These are phyloP conservation scores for Orchesellides sinensis DNA, from an alignment of 2,888 invertebrate species.

Conservation along the genomic window DNA sequence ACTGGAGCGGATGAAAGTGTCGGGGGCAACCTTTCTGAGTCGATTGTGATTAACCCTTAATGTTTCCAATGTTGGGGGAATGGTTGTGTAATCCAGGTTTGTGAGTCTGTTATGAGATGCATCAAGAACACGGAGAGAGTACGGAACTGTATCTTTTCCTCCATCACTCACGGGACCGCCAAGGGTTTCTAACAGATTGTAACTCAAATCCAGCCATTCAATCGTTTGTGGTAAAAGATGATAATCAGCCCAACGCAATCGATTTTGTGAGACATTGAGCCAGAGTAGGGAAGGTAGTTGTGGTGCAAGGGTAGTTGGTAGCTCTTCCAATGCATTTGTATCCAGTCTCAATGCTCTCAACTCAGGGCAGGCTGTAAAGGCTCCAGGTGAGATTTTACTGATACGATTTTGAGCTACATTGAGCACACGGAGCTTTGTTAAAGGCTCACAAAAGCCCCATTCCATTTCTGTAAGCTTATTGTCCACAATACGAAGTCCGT, in stretches of 20 bases:
- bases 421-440: constrained; percentile 89
- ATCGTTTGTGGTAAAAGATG: constrained; percentile 87
- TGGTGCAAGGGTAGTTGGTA: constrained; percentile 90
- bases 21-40: constrained; percentile 87
- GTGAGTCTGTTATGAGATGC: constrained; percentile 92
- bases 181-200: constrained; percentile 66
- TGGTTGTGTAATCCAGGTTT: constrained; percentile 88
- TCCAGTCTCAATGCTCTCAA: constrained; percentile 92
- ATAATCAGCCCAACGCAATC: constrained; percentile 92
- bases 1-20: constrained; percentile 90
- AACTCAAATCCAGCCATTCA: constrained; percentile 89
- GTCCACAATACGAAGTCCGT: constrained; percentile 91
- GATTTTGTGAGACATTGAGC: constrained; percentile 94
- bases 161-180: constrained; percentile 35
- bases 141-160: constrained; percentile 22
- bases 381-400: constrained; percentile 88
- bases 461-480: constrained; percentile 92
- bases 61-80: constrained; percentile 84
- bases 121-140: constrained; percentile 84
- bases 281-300: constrained; percentile 90
- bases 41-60: constrained; percentile 94
- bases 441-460: constrained; percentile 90
- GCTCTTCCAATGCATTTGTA: constrained; percentile 91
- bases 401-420: constrained; percentile 93
- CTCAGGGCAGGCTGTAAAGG: constrained; percentile 88